Base-by-base conservation (phyloP, 1,140 invertebrate species). In the Drosophila murphyi region DNA sequence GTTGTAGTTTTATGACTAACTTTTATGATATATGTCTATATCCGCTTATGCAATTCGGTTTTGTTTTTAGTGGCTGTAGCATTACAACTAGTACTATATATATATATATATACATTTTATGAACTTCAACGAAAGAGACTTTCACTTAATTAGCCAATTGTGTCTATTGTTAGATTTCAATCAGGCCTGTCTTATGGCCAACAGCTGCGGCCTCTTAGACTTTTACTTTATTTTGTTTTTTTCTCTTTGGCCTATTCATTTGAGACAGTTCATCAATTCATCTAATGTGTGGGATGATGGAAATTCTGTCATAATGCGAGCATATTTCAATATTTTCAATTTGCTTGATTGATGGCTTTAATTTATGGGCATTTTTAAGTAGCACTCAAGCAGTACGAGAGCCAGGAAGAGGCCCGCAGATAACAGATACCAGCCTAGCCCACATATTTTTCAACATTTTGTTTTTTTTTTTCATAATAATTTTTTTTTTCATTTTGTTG, bases 141-240 rank as follows among this genome's bases (percentile, higher is more conserved):
- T 86, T 86, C 82, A 79, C 82, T 73, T 79, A 82, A 87, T 86
- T 86, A 73, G 74, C 59, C 76, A 31, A 48, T n/a, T n/a, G 47
- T 65, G 62, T 55, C 50, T 72, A 62, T 73, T 54, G 57, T 61
- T 48, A 48, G 61, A 52, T 57, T 56, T 80, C 48, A 69, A 70
- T 63, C 57, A 64, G 35, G 51, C 10, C 43, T 60, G 45, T 20
- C 20, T 20, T 20, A 29, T 43, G 56, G 47, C 1, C 20, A 20
- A 20, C 72, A 64, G 75, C 65, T 50, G 65, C 56, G 60, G 41
- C 20, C 50, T 69, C 45, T 80, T 69, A 59, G 70, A 60, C 67
- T 83, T 62, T 79, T 65, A 61, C 61, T 82, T 63, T 20, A 20
- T 20, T 20, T 20, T 20, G 20, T 20, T 20, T 20, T 20, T 20